A percentile compares a stretch with the other conserved stretches of the same genome.
Evolutionary conservation across 2,888 invertebrate species (phyloP).

Genomic region (Hyposoter didymator): DNA sequence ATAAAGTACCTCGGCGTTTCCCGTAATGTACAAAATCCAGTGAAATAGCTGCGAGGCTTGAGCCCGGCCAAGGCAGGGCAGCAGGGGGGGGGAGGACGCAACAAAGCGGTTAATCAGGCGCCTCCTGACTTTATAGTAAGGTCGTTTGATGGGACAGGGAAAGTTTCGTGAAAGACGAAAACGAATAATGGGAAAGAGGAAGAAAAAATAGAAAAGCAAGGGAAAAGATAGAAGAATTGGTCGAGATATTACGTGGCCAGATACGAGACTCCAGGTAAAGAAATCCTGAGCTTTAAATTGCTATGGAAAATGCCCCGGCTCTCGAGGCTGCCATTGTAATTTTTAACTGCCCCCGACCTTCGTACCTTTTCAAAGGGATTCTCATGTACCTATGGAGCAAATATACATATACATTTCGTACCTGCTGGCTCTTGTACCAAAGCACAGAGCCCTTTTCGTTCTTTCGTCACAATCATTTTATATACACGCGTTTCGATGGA

Average conservation of each 20-base stretch:
- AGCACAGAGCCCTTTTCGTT: conserved; percentile 5
- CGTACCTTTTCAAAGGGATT: conserved; percentile 44
- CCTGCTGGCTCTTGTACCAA: conserved; percentile 37
- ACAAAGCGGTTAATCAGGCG: conserved; percentile 80
- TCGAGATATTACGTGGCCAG: conserved; percentile 9
- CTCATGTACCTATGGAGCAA: neutral
- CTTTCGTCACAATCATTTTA: conserved; percentile 26
- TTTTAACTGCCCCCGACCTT: conserved; percentile 26
- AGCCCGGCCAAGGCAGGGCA: neutral
- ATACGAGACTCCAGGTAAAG: conserved; percentile 23
- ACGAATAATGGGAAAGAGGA: conserved; percentile 21
- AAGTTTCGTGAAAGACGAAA: neutral
- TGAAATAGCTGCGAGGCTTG: neutral
- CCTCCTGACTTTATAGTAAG: conserved; percentile 67
- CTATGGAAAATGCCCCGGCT: neutral
- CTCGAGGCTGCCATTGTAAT: conserved; percentile 28
- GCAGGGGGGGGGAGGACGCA: conserved; percentile 67
- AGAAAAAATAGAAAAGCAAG: neutral
- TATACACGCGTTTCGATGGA: neutral
- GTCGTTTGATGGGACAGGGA: neutral
- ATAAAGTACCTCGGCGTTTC: conserved; percentile 10
- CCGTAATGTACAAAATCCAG: neutral
- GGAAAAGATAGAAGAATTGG: conserved; percentile 8
- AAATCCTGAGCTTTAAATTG: conserved; percentile 33
- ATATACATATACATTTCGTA: conserved; percentile 5